Conservation (phyloP, 2,888 invertebrate species). For the Lepetodrilus schrolli region DNA sequence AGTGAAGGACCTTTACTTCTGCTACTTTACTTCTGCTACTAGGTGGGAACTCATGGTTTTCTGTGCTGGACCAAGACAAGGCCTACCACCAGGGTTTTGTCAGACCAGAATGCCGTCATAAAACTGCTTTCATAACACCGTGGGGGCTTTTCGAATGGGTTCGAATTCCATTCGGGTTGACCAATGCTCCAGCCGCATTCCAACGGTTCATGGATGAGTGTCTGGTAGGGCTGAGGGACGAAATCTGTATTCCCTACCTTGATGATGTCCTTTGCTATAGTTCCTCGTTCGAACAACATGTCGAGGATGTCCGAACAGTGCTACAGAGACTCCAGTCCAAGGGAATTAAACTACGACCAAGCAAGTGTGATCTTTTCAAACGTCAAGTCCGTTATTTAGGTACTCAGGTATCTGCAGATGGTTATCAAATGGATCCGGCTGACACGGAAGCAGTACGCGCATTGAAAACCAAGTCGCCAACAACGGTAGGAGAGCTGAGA, state of each 20-base stretch:
- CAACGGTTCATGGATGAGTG: background rate
- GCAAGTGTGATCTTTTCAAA: too few relatives aligned
- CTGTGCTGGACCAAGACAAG: too few relatives aligned
- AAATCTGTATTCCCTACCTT: slow-evolving; percentile 3
- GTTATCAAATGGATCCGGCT: slow-evolving; percentile 39
- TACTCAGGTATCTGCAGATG: slow-evolving; percentile 34
- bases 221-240: background rate
- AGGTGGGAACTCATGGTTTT: too few relatives aligned
- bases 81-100: slow-evolving; percentile 11
- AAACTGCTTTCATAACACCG: slow-evolving; percentile 6
- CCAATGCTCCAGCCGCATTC: background rate
- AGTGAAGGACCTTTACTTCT: too few relatives aligned
- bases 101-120: background rate
- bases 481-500: background rate
- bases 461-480: background rate
- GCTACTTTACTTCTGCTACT: too few relatives aligned
- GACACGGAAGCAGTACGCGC: slow-evolving; percentile 22
- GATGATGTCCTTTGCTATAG: background rate
- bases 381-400: too few relatives aligned
- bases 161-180: background rate
- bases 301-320: too few relatives aligned
- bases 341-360: too few relatives aligned
- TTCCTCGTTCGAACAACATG: too few relatives aligned
- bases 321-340: too few relatives aligned
- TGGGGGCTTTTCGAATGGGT: background rate